These are phyloP conservation scores for Echiichthys vipera DNA, from an alignment of 2,797 vertebrate species.

Conservation along the genomic window DNA sequence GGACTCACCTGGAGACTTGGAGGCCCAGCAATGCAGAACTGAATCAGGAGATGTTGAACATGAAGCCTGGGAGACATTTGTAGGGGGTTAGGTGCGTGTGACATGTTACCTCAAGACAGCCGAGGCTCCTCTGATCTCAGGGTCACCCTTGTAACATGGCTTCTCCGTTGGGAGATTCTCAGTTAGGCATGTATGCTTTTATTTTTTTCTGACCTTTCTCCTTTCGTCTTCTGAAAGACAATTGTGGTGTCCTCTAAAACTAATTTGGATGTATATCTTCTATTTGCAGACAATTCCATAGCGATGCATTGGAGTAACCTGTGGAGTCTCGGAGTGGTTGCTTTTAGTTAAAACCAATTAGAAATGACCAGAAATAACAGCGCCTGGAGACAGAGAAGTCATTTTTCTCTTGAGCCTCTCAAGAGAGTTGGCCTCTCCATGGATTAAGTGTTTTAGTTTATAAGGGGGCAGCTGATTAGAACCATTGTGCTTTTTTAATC, in stretches of 20 bases:
- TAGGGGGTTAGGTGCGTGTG: conserved; percentile 51
- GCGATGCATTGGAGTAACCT: conserved; percentile 86
- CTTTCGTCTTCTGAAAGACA: conserved; percentile 79
- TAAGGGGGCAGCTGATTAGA: conserved; percentile 90
- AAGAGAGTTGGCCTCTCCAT: conserved; percentile 86
- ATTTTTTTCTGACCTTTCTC: conserved; percentile 72
- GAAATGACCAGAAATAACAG: conserved; percentile 92
- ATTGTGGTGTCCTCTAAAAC: conserved; percentile 87
- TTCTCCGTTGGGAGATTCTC: conserved; percentile 49
- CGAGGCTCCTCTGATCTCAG: conserved; percentile 60
- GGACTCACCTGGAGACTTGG: conserved; percentile 83
- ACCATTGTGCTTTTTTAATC: conserved; percentile 88
- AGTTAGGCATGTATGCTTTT: conserved; percentile 57
- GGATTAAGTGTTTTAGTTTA: conserved; percentile 91
- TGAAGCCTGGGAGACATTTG: conserved; percentile 68
- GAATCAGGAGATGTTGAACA: conserved; percentile 43
- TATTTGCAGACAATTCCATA: conserved; percentile 87
- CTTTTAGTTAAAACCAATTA: conserved; percentile 92
- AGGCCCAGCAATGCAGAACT: conserved; percentile 74
- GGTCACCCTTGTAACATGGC: conserved; percentile 68
- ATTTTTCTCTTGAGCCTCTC: conserved; percentile 88
- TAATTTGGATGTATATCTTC: conserved; percentile 89
- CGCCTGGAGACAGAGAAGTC: conserved; percentile 90
- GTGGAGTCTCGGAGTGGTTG: conserved; percentile 86
- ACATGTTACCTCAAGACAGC: conserved; percentile 62